Evolutionary conservation across 2,888 invertebrate species (phyloP).

Genomic region (Drosophila ustulata): DNA sequence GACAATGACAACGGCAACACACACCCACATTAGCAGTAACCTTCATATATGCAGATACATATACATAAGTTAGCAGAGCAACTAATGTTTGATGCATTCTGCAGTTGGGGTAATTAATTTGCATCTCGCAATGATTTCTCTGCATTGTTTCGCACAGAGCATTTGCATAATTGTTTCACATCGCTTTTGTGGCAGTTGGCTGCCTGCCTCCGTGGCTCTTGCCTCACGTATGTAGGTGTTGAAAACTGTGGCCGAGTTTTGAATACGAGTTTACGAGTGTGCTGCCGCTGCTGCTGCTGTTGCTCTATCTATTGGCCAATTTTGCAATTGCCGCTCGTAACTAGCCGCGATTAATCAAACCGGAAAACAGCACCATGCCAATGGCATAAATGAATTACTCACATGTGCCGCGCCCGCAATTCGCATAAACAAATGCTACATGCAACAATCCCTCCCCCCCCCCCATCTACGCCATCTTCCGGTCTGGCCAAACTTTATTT

Average conservation of each 20-base stretch:
- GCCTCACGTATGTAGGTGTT: slow-evolving; percentile 72
- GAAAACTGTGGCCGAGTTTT: slow-evolving; percentile 54
- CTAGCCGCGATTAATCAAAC: slow-evolving; percentile 76
- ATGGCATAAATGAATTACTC: slow-evolving; percentile 66
- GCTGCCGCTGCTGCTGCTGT: not conserved
- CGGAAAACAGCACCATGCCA: slow-evolving; percentile 39
- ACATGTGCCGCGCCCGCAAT: slow-evolving; percentile 54
- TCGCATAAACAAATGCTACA: slow-evolving; percentile 53
- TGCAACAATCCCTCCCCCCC: not conserved
- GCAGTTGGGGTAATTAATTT: slow-evolving; percentile 72
- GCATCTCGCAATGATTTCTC: slow-evolving; percentile 75
- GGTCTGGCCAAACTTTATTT: slow-evolving; percentile 35
- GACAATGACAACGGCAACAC: slow-evolving; percentile 2
- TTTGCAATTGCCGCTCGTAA: slow-evolving; percentile 70
- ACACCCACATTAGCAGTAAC: slow-evolving; percentile 15
- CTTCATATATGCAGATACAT: slow-evolving; percentile 14
- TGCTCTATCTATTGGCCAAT: slow-evolving; percentile 70
- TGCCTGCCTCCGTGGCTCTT: slow-evolving; percentile 9
- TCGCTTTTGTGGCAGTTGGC: slow-evolving; percentile 41
- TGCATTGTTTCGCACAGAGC: slow-evolving; percentile 63
- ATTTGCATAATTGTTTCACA: slow-evolving; percentile 78
- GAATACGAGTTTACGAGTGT: slow-evolving; percentile 25
- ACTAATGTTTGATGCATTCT: slow-evolving; percentile 60
- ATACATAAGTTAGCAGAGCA: slow-evolving; percentile 19
- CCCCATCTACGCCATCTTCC: not conserved